Conservation (phyloP, 2,113 vertebrate species). For the Pangasianodon gigas region DNA sequence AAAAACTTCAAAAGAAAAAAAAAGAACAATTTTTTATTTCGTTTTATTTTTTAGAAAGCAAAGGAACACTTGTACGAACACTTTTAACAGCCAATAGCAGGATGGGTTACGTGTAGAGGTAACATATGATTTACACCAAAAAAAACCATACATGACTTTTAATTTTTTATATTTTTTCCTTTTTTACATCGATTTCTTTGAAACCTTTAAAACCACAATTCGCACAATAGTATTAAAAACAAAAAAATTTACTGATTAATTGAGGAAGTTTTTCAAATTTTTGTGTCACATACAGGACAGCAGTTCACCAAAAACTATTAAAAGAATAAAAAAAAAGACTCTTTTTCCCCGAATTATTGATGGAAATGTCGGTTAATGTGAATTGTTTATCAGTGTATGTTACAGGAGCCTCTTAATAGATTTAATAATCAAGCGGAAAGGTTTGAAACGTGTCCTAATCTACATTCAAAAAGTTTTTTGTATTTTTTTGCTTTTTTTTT, state of each 20-base stretch:
- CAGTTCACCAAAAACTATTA: neutral
- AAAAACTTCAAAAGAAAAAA: neutral
- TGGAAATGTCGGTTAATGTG: neutral
- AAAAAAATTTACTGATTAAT: neutral
- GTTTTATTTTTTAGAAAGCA: neutral
- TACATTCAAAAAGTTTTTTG: neutral
- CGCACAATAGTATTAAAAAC: neutral
- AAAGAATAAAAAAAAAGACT: neutral
- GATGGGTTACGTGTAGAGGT: neutral
- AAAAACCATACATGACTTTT: constrained; percentile 30
- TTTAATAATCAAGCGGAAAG: neutral
- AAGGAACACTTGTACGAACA: constrained; percentile 8
- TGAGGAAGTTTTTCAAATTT: neutral
- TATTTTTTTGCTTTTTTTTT: neutral
- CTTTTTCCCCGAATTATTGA: neutral
- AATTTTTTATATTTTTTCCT: neutral
- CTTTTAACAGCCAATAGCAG: constrained; percentile 28
- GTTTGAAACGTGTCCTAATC: constrained; percentile 12
- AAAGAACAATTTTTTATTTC: constrained; percentile 12
- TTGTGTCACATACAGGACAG: neutral
- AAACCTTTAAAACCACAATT: neutral
- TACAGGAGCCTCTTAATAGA: neutral
- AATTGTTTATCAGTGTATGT: neutral
- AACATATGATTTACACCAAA: neutral
- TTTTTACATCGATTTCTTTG: neutral